Percentiles rank a stretch among this genome's conserved stretches.
Evolutionary conservation across 2,888 invertebrate genomes (phyloP).

Genomic region (Nomada ruficornis): DNA sequence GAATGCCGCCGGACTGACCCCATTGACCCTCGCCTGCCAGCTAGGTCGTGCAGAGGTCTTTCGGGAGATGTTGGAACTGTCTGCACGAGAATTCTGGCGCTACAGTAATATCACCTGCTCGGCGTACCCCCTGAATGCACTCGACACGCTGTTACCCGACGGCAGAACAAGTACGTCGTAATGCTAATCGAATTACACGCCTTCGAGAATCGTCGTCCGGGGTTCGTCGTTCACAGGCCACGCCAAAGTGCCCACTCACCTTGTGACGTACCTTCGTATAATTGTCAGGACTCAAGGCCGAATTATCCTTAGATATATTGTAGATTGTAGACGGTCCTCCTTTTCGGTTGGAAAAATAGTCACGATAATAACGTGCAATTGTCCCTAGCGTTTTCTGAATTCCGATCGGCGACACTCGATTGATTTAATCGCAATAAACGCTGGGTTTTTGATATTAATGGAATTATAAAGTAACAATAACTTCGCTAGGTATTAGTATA

Average conservation of each 20-base stretch:
- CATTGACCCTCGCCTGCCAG: conserved; percentile 97
- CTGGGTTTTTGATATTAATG: too few relatives aligned
- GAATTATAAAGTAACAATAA: too few relatives aligned
- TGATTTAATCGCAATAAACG: too few relatives aligned
- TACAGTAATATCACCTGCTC: conserved; percentile 99
- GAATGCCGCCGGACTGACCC: conserved; percentile 96
- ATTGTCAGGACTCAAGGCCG: conserved; percentile 58
- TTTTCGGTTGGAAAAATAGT: background rate
- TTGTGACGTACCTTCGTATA: conserved; percentile 55
- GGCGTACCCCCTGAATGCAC: conserved; percentile 97
- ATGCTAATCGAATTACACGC: conserved; percentile 76
- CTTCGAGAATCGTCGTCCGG: conserved; percentile 64
- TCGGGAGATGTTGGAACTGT: conserved; percentile 98
- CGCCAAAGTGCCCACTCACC: conserved; percentile 58
- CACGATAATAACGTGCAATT: too few relatives aligned
- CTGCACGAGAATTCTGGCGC: conserved; percentile 98
- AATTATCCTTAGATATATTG: conserved; percentile 26
- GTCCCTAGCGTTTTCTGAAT: too few relatives aligned
- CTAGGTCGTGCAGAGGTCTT: conserved; percentile 98
- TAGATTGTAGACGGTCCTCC: background rate
- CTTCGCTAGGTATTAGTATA: too few relatives aligned
- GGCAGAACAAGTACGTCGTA: conserved; percentile 94
- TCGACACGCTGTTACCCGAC: conserved; percentile 97
- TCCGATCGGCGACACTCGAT: too few relatives aligned
- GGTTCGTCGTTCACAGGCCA: conserved; percentile 54